phyloP scores from a whole-genome alignment of 2,888 invertebrate species.

The Lycocerus yunnanus region DNA sequence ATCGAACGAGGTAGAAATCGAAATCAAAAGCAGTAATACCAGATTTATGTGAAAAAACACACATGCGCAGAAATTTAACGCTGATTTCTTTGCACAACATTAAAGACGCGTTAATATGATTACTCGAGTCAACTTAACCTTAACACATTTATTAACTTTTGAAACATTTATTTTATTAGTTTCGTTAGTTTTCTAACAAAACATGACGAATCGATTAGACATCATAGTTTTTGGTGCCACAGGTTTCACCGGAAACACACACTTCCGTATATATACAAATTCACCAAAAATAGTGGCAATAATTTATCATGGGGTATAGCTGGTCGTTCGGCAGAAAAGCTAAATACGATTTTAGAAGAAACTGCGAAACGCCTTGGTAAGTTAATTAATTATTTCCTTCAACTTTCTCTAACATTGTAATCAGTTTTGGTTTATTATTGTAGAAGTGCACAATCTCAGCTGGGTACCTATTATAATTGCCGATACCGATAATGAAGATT shows the following conservation, averaged over 20 bases:
- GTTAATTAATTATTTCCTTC: too few relatives aligned
- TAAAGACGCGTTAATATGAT: too few relatives aligned
- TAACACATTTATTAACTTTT: too few relatives aligned
- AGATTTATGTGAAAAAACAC: too few relatives aligned
- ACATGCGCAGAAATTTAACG: too few relatives aligned
- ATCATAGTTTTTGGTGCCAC: constrained; percentile 92
- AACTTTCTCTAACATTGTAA: too few relatives aligned
- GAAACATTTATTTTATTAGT: too few relatives aligned
- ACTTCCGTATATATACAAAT: constrained; percentile 40
- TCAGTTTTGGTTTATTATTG: background rate
- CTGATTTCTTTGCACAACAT: too few relatives aligned
- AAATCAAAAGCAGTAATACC: too few relatives aligned
- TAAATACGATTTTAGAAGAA: constrained; percentile 46
- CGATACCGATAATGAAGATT: constrained; percentile 74
- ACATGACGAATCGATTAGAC: constrained; percentile 63
- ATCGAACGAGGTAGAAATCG: too few relatives aligned
- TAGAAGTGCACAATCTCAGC: constrained; percentile 63
- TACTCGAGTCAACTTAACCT: too few relatives aligned
- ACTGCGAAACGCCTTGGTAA: constrained; percentile 56
- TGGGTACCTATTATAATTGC: constrained; percentile 74
- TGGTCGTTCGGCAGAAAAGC: constrained; percentile 68
- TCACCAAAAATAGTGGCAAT: constrained; percentile 59
- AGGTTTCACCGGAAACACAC: constrained; percentile 91
- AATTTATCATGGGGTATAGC: constrained; percentile 85
- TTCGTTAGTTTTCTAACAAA: too few relatives aligned